Evolutionary conservation across 2,888 invertebrate species (phyloP), one percentile per base, ranked within the genome.

Genomic region (Neoascia interrupta): DNA sequence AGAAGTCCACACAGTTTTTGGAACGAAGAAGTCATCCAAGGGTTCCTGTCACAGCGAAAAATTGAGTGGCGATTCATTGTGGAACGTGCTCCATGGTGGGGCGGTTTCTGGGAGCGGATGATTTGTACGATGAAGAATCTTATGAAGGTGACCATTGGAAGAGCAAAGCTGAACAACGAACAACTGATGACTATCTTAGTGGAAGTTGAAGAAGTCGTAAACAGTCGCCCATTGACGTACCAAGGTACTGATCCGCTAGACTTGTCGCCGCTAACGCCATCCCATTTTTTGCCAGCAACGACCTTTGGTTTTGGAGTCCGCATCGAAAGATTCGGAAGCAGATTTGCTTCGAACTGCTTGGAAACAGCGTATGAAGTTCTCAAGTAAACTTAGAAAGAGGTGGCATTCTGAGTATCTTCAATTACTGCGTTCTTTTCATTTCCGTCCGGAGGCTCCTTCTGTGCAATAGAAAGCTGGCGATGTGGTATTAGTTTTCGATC

Each of bases 61-160:
- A n/a, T n/a, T n/a, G n/a, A n/a, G n/a, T n/a, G n/a, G n/a, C n/a
- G n/a, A n/a, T n/a, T n/a, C n/a, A n/a, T n/a, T n/a, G n/a, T n/a
- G n/a, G n/a, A n/a, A n/a, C 43, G 63, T 23, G 72, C 63, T 11
- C 61, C 58, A 5, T 75, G 66, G 51, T 61, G 68, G 75, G 61
- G 61, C 15, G 75, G 61, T 2, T 69, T 69, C 23, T 70, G 56
- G 61, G 63, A 74, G 39, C 43, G 53, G 2, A 18, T 74, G 6
- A 53, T 79, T 6, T 41, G 60, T 5, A 54, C 56, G 3, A 61
- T 72, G 8, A 72, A 79, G 36, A 60, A 66, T 23, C 21, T 61
- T 6, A 47, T 73, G 2, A 72, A 68, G 34, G 26, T 73, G n/a
- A 47, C 53, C n/a, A 73, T 79, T 8, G 47, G 79, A 21, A 64